Evolutionary conservation across 2,113 vertebrate genomes (phyloP).

Genomic region (Microcebus jonahi): DNA sequence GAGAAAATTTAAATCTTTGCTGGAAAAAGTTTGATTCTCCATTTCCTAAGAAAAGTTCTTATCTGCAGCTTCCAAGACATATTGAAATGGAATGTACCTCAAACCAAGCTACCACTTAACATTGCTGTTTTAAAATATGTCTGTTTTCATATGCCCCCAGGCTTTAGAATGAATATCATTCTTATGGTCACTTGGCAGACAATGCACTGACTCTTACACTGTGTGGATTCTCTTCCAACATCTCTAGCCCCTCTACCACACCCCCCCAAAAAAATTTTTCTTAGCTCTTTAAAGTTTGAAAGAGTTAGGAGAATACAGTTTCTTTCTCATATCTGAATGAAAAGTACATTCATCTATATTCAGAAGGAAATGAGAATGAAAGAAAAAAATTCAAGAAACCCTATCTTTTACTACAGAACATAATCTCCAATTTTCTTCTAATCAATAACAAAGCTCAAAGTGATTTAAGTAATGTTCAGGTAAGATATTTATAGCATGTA

Average conservation of each 20-base stretch:
- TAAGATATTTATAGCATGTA: not conserved
- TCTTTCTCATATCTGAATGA: not conserved
- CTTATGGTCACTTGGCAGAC: not conserved
- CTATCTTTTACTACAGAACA: not conserved
- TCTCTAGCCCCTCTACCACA: accelerated
- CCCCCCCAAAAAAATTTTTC: not conserved
- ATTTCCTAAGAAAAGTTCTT: not conserved
- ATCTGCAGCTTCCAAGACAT: not conserved
- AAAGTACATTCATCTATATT: not conserved
- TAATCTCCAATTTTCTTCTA: not conserved
- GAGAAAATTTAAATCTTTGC: not conserved
- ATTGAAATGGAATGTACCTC: not conserved
- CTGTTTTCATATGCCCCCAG: not conserved
- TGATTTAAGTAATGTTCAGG: not conserved
- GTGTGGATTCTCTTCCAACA: not conserved
- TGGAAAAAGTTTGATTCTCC: not conserved
- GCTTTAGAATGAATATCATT: not conserved
- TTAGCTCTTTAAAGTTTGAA: not conserved
- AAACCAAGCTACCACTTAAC: not conserved
- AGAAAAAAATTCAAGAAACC: not conserved
- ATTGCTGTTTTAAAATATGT: not conserved
- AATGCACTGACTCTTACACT: not conserved
- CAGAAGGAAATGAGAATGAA: not conserved
- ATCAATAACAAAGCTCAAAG: not conserved
- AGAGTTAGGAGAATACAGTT: not conserved